Percentiles rank a stretch among this genome's conserved stretches.
These are phyloP conservation scores for Cricetomys ansorgei DNA, from an alignment of 2,113 vertebrate genomes.

Conservation along the genomic window DNA sequence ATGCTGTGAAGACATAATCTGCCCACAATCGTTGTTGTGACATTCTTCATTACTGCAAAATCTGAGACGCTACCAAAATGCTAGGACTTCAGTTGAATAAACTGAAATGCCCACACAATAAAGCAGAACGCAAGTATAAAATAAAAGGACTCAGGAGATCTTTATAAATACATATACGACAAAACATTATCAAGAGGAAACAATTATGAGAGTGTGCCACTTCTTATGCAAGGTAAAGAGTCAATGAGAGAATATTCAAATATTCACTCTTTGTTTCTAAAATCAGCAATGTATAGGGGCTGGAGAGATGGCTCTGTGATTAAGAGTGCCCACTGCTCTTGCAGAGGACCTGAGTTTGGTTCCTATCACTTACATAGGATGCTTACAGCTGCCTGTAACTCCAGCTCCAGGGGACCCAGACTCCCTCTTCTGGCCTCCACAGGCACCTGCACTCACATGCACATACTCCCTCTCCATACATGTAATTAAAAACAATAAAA, in stretches of 20 bases:
- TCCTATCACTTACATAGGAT: neutral
- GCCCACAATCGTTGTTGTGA: neutral
- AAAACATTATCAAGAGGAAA: neutral
- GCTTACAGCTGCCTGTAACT: neutral
- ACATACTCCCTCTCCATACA: neutral
- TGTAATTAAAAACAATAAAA: neutral
- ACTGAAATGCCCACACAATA: neutral
- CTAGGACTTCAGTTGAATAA: neutral
- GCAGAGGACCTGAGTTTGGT: neutral
- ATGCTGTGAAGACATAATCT: neutral
- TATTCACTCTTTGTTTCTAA: neutral
- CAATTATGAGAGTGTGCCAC: neutral
- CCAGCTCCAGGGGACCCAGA: neutral
- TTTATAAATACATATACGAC: neutral
- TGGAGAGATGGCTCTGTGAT: neutral
- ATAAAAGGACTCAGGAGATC: neutral
- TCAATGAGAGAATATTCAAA: neutral
- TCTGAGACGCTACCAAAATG: neutral
- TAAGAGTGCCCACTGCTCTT: neutral
- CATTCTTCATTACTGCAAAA: neutral
- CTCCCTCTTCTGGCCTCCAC: neutral
- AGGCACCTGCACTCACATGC: neutral
- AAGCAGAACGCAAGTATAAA: neutral
- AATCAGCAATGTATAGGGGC: neutral
- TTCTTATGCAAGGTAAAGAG: neutral